Conservation (phyloP, 2,888 invertebrate genomes). For the Bellardia bayeri region DNA sequence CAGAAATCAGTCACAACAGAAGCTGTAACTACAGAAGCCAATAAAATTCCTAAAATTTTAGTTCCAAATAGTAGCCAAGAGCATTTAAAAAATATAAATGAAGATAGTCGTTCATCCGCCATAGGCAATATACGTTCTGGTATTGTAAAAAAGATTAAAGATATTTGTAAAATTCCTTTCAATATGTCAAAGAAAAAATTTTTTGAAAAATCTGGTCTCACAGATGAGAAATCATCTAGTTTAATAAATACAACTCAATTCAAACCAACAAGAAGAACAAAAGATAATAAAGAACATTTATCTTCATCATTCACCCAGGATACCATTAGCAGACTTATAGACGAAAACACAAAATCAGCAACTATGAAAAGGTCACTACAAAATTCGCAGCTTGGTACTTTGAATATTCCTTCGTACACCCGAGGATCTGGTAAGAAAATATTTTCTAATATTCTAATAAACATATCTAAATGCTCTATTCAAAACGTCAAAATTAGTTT, state of each 20-base stretch:
- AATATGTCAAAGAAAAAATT: constrained; percentile 11
- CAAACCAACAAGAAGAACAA: constrained; percentile 21
- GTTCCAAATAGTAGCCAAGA: not conserved
- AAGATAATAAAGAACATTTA: not conserved
- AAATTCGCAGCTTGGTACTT: constrained; percentile 4
- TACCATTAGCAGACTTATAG: constrained; percentile 21
- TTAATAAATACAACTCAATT: constrained; percentile 5
- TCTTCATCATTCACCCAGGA: constrained; percentile 3
- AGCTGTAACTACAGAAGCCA: not conserved
- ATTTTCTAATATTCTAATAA: no score
- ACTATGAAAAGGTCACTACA: not conserved
- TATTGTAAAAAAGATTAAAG: constrained; percentile 74
- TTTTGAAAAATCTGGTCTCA: constrained; percentile 4
- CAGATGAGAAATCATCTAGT: constrained; percentile 53
- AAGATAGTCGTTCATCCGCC: constrained; percentile 25
- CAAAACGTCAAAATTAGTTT: no score
- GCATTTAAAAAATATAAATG: not conserved
- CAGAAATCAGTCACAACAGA: not conserved
- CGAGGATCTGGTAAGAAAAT: constrained; percentile 43
- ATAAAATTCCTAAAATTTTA: not conserved
- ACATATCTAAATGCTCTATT: no score
- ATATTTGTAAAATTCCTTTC: constrained; percentile 72
- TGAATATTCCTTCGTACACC: constrained; percentile 43
- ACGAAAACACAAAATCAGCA: constrained; percentile 24
- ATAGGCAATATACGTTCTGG: constrained; percentile 49